A percentile compares a stretch with the other conserved stretches of the same genome.
phyloP scores from a whole-genome alignment of 23 tunicate genomes.

The Oikopleura dioica region DNA sequence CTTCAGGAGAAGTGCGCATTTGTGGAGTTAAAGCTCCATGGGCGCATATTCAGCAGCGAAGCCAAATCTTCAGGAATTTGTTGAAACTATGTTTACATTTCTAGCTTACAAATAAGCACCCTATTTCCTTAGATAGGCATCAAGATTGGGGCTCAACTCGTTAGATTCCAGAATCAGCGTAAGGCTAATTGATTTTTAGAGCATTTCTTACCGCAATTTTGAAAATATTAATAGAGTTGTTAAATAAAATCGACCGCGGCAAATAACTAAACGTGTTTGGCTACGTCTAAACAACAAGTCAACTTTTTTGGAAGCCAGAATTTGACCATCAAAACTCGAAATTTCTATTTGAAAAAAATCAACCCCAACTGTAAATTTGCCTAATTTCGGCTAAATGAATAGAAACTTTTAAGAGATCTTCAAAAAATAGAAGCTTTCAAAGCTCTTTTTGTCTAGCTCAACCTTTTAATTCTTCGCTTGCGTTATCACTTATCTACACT shows the following conservation, averaged over 20 bases:
- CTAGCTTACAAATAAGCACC: too few relatives aligned
- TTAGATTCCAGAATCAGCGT: background rate
- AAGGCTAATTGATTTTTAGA: background rate
- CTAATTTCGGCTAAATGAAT: too few relatives aligned
- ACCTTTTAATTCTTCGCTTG: too few relatives aligned
- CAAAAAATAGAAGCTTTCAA: too few relatives aligned
- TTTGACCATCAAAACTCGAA: background rate
- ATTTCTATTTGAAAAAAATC: background rate
- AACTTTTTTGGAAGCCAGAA: background rate
- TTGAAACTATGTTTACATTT: background rate
- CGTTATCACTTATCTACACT: too few relatives aligned
- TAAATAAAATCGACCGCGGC: background rate
- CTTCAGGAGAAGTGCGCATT: background rate
- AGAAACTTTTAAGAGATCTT: too few relatives aligned
- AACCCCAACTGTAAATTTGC: background rate
- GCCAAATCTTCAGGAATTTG: background rate
- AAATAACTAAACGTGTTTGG: background rate
- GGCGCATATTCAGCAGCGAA: background rate
- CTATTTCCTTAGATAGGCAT: too few relatives aligned
- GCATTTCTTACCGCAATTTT: background rate
- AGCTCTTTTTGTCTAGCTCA: too few relatives aligned
- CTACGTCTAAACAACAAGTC: background rate
- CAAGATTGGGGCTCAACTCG: too few relatives aligned
- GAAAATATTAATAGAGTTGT: background rate
- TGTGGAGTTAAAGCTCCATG: background rate